phyloP scores from a whole-genome alignment of 1,140 invertebrate species.

The Aphelinus atriplicis region DNA sequence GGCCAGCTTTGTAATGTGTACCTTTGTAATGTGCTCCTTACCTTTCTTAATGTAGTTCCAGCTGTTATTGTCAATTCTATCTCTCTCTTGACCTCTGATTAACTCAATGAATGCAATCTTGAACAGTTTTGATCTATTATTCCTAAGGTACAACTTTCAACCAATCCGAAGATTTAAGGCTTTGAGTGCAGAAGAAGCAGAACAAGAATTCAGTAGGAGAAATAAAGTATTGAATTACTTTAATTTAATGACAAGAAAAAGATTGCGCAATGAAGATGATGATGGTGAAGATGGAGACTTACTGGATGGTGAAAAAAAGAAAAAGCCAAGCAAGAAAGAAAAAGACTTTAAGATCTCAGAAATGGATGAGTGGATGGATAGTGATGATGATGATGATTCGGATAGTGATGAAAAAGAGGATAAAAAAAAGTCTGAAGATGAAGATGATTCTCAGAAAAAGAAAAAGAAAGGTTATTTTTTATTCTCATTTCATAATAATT shows the following conservation, averaged over 20 bases:
- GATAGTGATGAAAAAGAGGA: slow-evolving; percentile 73
- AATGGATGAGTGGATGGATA: slow-evolving; percentile 92
- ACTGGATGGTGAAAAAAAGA: slow-evolving; percentile 63
- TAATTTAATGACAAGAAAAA: slow-evolving; percentile 90
- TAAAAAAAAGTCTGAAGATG: slow-evolving; percentile 76
- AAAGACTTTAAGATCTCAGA: slow-evolving; percentile 88
- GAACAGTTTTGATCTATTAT: background rate
- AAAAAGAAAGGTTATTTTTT: slow-evolving; percentile 69
- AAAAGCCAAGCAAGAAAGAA: slow-evolving; percentile 67
- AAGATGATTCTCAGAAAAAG: slow-evolving; percentile 73
- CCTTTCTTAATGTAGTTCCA: no score
- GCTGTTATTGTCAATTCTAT: no score
- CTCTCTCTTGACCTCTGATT: no score
- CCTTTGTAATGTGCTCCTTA: no score
- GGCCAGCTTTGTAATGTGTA: no score
- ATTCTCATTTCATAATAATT: background rate
- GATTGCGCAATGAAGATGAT: slow-evolving; percentile 84
- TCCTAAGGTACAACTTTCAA: slow-evolving; percentile 82
- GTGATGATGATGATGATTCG: slow-evolving; percentile 82
- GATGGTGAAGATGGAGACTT: slow-evolving; percentile 80
- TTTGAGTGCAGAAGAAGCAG: slow-evolving; percentile 94
- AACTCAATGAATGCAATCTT: no score
- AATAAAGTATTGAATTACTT: slow-evolving; percentile 97
- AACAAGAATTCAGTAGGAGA: slow-evolving; percentile 93
- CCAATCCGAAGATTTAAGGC: slow-evolving; percentile 91